Conservation (phyloP, 2,113 vertebrate genomes). For the Turnix velox region DNA sequence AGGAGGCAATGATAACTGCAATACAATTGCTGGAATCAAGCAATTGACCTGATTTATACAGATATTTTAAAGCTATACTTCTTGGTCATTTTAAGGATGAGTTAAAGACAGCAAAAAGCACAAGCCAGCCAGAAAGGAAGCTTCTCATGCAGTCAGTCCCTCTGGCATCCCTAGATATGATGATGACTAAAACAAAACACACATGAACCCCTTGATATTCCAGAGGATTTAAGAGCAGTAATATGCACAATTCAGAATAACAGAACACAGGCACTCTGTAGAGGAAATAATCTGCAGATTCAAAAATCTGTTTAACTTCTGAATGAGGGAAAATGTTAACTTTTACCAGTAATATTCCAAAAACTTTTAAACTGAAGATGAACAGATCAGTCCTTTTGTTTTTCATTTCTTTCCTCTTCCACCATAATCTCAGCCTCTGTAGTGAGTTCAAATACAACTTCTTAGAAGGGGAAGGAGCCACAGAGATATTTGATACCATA, state of each 20-base stretch:
- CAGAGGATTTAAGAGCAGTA: neutral
- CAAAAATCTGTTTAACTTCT: neutral
- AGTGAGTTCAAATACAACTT: neutral
- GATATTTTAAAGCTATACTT: neutral
- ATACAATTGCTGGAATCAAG: neutral
- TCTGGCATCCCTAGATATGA: neutral
- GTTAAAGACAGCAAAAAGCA: neutral
- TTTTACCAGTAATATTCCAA: neutral
- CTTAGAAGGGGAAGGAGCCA: neutral
- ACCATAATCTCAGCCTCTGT: neutral
- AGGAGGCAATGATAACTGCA: neutral
- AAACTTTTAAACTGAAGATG: neutral
- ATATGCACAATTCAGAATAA: neutral
- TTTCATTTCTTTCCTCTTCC: neutral
- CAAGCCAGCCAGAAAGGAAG: neutral
- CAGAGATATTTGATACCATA: neutral
- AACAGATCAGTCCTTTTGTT: neutral
- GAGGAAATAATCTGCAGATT: neutral
- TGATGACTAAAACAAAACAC: neutral
- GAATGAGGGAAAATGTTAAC: neutral
- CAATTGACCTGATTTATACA: neutral
- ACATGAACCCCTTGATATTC: neutral
- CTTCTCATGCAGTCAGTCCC: neutral
- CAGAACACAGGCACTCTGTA: neutral
- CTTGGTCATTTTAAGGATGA: neutral